Evolutionary conservation across 2,113 vertebrate genomes (phyloP), one percentile per base, ranked within the genome.

Genomic region (Triplophysa siluroides): DNA sequence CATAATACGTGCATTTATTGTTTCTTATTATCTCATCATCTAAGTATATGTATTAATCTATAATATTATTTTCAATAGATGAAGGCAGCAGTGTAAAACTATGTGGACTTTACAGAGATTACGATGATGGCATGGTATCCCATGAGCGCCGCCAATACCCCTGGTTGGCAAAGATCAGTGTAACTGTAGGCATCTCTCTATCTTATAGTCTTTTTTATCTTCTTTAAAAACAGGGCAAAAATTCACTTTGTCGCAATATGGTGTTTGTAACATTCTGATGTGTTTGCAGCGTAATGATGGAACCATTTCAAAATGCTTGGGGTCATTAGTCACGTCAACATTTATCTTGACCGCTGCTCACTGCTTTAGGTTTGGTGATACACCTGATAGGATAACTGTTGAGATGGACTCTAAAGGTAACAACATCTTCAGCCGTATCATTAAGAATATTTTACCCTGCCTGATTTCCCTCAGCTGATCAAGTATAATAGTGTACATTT

Each of bases 261-360:
- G 5, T 13, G 2, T 8, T 12, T 0, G 0, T 2, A 14, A 0
- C 0, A 38, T 78, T 67, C 7, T 71, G 38, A 21, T 76, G 23
- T 54, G 29, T 79, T 56, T 60, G 29, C 71, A 86, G 85, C 76
- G 52, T 66, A 21, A 52, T 0, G 16, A 23, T 45, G 70, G 66
- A 19, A 24, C 1, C 12, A 1, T 18, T 41, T 65, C 33, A 33
- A 85, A 80, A 0, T 93, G 93, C 73, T 0, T 90, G 0, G 93
- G 92, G 41, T 88, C 92, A 65, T 81, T 94, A 79, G 89, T 93
- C 84, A 83, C 83, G 0, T 21, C 81, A 0, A 65, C 66, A 23
- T 92, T 92, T 33, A 14, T 94, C 69, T 56, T 93, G 82, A 93
- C 93, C 43, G 91, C 93, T 1, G 92, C 92, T 78, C 93, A 93